A percentile compares a stretch with the other conserved stretches of the same genome.
These are phyloP conservation scores for Hedychridium roseum DNA, from an alignment of 2,888 invertebrate genomes.

Conservation along the genomic window DNA sequence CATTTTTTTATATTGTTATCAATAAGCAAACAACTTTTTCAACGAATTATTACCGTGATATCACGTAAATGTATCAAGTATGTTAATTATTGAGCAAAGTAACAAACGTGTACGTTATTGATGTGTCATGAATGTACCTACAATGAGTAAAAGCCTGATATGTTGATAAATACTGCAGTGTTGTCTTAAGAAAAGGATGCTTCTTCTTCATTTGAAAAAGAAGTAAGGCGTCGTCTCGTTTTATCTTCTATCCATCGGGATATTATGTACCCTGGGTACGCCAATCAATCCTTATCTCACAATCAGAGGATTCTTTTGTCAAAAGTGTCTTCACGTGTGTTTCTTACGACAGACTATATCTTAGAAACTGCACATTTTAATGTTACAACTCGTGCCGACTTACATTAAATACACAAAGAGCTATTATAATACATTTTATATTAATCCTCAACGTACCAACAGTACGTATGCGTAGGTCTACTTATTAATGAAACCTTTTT, in stretches of 20 bases:
- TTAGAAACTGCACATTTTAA: constrained; percentile 39
- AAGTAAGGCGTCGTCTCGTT: too few species aligned
- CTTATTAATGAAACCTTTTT: constrained; percentile 15
- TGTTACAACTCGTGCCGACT: constrained; percentile 43
- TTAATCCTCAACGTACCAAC: too few species aligned
- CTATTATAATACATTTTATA: constrained; percentile 63
- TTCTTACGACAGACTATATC: constrained; percentile 44
- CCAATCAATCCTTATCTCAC: too few species aligned
- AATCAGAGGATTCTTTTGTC: constrained; percentile 12
- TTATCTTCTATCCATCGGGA: too few species aligned
- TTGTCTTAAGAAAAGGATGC: constrained; percentile 8
- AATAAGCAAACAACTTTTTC: constrained; percentile 57
- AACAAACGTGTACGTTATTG: constrained; percentile 12
- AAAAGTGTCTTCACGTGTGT: constrained; percentile 36
- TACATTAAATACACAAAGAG: constrained; percentile 50
- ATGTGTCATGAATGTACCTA: constrained; percentile 26
- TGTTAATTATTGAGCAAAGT: constrained; percentile 10
- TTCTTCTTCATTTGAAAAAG: constrained; percentile 2
- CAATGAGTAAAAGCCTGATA: constrained; percentile 23
- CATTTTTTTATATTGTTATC: constrained; percentile 49
- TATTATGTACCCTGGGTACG: too few species aligned
- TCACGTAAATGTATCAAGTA: too few species aligned
- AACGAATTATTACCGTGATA: too few species aligned
- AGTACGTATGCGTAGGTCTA: constrained; percentile 29
- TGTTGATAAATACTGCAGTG: too few species aligned